Evolutionary conservation across 2,113 vertebrate species (phyloP).

Genomic region (Osmerus eperlanus): DNA sequence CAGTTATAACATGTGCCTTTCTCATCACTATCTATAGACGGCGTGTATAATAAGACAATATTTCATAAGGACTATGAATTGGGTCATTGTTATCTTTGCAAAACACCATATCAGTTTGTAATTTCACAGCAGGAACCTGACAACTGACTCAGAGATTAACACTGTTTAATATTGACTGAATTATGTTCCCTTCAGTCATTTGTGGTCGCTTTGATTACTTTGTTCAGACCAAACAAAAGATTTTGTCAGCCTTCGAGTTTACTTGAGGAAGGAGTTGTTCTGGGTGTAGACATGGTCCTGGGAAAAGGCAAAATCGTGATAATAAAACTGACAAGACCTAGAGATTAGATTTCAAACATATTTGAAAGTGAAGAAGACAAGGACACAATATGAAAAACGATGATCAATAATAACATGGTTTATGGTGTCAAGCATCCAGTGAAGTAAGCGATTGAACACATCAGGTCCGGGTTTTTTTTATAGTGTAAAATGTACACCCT

Average conservation of each 20-base stretch:
- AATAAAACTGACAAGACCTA: background rate
- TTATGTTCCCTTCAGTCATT: background rate
- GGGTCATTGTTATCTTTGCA: conserved; percentile 33
- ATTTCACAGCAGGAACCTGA: conserved; percentile 12
- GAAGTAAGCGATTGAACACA: background rate
- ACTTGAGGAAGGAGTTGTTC: background rate
- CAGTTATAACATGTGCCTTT: conserved; percentile 25
- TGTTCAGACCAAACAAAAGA: background rate
- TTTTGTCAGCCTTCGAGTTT: background rate
- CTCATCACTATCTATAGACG: conserved; percentile 29
- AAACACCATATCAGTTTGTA: conserved; percentile 37
- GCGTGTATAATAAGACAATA: conserved; percentile 28
- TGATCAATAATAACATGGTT: too few relatives aligned
- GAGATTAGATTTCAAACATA: background rate
- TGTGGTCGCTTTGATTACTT: background rate
- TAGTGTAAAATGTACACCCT: conserved; percentile 31
- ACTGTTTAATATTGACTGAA: background rate
- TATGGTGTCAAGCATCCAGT: too few relatives aligned
- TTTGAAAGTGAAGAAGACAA: background rate
- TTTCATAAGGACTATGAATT: conserved; percentile 38
- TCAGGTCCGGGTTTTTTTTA: conserved; percentile 13
- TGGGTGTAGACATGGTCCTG: background rate
- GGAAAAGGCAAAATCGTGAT: background rate
- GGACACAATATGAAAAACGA: background rate
- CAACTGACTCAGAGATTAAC: background rate